Conservation (phyloP, 2,888 invertebrate species). For the Lagria hirta region DNA sequence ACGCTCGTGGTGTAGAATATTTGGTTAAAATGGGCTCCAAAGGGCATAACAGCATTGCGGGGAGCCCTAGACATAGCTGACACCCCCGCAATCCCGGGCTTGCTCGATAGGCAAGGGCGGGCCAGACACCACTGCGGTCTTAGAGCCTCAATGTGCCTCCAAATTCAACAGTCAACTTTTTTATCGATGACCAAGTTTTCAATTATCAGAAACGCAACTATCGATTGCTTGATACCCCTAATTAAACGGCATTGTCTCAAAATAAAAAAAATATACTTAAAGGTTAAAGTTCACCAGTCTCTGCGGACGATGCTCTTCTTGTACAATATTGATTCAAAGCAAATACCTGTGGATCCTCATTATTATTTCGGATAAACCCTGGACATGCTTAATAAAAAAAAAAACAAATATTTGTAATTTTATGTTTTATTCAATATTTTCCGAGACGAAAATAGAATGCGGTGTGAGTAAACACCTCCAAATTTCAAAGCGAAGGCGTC, state of each 20-base stretch:
- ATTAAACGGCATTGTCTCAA: neutral
- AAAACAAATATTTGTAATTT: neutral
- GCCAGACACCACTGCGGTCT: conserved; percentile 25
- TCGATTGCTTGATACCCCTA: too few relatives aligned
- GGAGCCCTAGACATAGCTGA: conserved; percentile 37
- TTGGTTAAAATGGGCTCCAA: conserved; percentile 16
- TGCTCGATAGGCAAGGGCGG: conserved; percentile 29
- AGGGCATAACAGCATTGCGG: conserved; percentile 20
- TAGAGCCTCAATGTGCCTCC: conserved; percentile 10
- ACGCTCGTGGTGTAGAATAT: conserved; percentile 8
- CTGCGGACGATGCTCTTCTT: conserved; percentile 6
- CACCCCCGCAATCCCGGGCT: conserved; percentile 39
- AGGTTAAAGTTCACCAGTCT: conserved; percentile 17
- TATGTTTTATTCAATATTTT: neutral
- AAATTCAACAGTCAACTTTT: conserved; percentile 12
- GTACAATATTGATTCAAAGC: conserved; percentile 8
- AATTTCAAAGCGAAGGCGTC: conserved; percentile 14
- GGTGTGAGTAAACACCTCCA: conserved; percentile 7
- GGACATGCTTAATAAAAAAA: neutral
- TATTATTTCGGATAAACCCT: conserved; percentile 5
- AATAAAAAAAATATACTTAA: neutral
- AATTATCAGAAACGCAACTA: too few relatives aligned
- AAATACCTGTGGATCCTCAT: conserved; percentile 15
- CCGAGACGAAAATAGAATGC: conserved; percentile 7
- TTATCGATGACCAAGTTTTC: too few relatives aligned